phyloP scores from a whole-genome alignment of 2,113 vertebrate species.

The Periophthalmodon schlosseri region DNA sequence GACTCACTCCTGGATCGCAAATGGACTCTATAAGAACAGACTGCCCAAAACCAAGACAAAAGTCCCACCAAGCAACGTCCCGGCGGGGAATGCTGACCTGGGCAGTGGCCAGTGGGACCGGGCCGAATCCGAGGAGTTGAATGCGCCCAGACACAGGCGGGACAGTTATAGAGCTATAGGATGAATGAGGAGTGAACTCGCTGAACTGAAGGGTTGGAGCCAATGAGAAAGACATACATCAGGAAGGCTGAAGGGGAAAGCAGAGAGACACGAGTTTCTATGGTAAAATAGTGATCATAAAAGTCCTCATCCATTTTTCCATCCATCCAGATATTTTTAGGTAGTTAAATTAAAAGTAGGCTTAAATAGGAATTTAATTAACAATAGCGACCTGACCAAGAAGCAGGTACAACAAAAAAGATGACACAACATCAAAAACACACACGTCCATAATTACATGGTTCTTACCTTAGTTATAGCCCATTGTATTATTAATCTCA shows the following conservation, averaged over 20 bases:
- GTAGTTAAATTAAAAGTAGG: not conserved
- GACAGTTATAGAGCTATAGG: slow-evolving; percentile 4
- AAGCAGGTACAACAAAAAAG: not conserved
- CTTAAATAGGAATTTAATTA: not conserved
- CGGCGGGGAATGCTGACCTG: slow-evolving; percentile 74
- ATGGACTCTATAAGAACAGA: slow-evolving; percentile 25
- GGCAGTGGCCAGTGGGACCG: slow-evolving; percentile 60
- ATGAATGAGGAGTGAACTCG: slow-evolving; percentile 11
- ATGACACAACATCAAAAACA: not conserved
- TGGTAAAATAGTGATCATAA: not conserved
- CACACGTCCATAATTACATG: not conserved
- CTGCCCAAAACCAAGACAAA: slow-evolving; percentile 62
- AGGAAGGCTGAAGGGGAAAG: not conserved
- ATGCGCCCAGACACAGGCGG: slow-evolving; percentile 4
- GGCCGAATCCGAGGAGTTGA: slow-evolving; percentile 9
- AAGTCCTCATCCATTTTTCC: too few species aligned
- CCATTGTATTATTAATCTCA: too few species aligned
- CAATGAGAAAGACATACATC: slow-evolving; percentile 10
- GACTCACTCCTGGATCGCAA: slow-evolving; percentile 1
- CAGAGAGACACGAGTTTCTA: not conserved
- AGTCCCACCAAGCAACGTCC: slow-evolving; percentile 72
- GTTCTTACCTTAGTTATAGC: not conserved
- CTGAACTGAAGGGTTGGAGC: slow-evolving; percentile 4
- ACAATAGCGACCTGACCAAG: not conserved
- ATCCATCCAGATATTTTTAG: too few species aligned